Conservation (phyloP, 2,888 invertebrate genomes). For the Germaria angustata region DNA sequence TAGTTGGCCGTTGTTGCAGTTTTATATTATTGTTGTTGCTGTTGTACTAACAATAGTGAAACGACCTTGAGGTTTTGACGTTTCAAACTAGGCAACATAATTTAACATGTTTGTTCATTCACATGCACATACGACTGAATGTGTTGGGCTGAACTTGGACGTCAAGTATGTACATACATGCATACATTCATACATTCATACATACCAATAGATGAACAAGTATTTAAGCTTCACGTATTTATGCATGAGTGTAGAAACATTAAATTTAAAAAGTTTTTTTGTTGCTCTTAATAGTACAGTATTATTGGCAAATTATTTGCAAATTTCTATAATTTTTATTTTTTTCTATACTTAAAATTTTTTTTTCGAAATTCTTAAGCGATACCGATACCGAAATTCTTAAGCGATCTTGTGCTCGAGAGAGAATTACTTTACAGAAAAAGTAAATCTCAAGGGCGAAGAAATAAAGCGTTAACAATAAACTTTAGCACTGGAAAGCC, state of each 20-base stretch:
- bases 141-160: neutral
- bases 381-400: too few relatives aligned
- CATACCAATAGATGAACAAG: constrained; percentile 12
- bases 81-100: constrained; percentile 63
- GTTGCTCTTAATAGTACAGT: constrained; percentile 24
- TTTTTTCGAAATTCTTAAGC: neutral
- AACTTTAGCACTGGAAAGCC: too few relatives aligned
- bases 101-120: constrained; percentile 47
- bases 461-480: too few relatives aligned
- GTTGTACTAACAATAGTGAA: constrained; percentile 59
- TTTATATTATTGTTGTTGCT: neutral
- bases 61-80: constrained; percentile 68
- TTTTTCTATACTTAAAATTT: neutral
- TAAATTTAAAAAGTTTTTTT: neutral
- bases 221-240: neutral
- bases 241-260: neutral
- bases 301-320: constrained; percentile 63
- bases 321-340: constrained; percentile 36
- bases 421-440: too few relatives aligned
- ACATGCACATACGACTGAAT: neutral
- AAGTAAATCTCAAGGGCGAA: too few relatives aligned
- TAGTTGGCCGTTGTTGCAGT: constrained; percentile 2
- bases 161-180: neutral
- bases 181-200: neutral
- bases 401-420: too few relatives aligned